Conservation (phyloP, 2,888 invertebrate genomes). For the Acheta domesticus region DNA sequence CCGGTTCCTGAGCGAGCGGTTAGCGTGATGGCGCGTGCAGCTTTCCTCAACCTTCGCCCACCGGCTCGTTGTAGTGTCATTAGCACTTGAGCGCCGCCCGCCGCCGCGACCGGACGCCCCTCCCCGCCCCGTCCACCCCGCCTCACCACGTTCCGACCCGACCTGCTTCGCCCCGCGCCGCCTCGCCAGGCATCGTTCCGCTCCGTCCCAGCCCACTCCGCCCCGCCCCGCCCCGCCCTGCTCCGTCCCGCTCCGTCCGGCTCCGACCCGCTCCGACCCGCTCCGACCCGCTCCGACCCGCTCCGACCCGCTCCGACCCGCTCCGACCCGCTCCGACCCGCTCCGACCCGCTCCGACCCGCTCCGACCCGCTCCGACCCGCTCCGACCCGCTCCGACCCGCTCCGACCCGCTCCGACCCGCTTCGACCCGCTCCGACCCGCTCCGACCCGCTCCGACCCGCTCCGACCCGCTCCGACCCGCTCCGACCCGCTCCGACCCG, state of each 20-base stretch:
- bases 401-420: not conserved
- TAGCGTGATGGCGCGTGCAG: conserved; percentile 18
- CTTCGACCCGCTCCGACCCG: not conserved
- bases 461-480: not conserved
- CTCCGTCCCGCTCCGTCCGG: not conserved
- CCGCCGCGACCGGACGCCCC: not conserved
- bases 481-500: too few species aligned
- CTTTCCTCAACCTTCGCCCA: conserved; percentile 18
- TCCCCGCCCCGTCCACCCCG: not conserved
- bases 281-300: not conserved
- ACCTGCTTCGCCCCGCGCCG: too few species aligned
- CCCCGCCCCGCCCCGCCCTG: not conserved
- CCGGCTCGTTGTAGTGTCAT: conserved; percentile 9
- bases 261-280: too few species aligned
- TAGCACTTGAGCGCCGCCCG: not conserved
- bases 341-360: too few species aligned
- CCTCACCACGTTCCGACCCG: too few species aligned
- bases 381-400: not conserved
- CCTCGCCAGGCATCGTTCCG: too few species aligned
- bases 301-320: not conserved
- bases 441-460: too few species aligned
- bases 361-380: not conserved
- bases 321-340: not conserved
- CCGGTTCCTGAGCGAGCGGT: conserved; percentile 18
- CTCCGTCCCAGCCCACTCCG: not conserved